These are phyloP conservation scores for Pleuronectes platessa DNA, from an alignment of 2,113 vertebrate genomes.

Conservation along the genomic window DNA sequence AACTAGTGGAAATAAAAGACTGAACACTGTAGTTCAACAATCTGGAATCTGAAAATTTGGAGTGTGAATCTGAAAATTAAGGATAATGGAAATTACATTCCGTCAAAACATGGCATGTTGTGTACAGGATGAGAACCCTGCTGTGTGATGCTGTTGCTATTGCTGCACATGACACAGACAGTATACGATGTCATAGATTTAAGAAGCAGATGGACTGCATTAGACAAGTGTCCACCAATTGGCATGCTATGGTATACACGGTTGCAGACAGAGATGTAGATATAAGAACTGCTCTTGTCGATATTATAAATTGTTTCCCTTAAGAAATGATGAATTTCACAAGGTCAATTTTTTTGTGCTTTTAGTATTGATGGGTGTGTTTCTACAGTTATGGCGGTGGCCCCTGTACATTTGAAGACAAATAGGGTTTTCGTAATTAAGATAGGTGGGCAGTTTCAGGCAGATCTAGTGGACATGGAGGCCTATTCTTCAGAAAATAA, in stretches of 20 bases:
- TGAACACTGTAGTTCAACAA: not conserved
- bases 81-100: not conserved
- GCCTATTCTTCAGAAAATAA: too few relatives aligned
- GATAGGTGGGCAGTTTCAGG: too few relatives aligned
- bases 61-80: not conserved
- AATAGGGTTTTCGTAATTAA: too few relatives aligned
- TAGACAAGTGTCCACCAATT: not conserved
- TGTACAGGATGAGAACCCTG: not conserved
- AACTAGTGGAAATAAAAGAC: not conserved
- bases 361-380: not conserved
- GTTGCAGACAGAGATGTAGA: not conserved
- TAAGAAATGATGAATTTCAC: not conserved
- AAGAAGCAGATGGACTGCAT: not conserved
- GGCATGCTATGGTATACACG: not conserved
- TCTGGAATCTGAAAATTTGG: not conserved
- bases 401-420: too few relatives aligned
- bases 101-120: not conserved
- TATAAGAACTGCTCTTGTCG: not conserved
- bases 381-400: not conserved
- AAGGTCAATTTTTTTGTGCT: not conserved
- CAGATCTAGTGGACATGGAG: too few relatives aligned
- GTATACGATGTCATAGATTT: not conserved
- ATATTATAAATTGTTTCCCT: not conserved
- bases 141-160: not conserved
- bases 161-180: not conserved